Percentiles rank a stretch among this genome's conserved stretches.
These are phyloP conservation scores for Spialia ferax DNA, from an alignment of 2,888 invertebrate species.

Conservation along the genomic window DNA sequence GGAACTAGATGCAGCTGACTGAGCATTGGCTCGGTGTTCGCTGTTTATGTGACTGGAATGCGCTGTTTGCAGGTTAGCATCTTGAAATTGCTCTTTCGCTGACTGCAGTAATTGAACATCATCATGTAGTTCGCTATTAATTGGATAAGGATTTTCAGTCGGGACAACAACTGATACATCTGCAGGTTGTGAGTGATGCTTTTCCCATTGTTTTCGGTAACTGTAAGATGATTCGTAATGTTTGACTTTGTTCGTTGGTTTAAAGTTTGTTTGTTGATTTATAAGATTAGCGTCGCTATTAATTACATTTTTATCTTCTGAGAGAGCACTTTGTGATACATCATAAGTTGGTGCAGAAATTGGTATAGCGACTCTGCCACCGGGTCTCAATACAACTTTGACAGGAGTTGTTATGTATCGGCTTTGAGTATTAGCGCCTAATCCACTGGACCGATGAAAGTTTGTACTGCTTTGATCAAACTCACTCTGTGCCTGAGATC, in stretches of 20 bases:
- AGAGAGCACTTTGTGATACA: slow-evolving; percentile 48
- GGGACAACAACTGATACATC: slow-evolving; percentile 53
- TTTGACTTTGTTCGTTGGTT: slow-evolving; percentile 57
- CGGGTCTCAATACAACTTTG: slow-evolving; percentile 68
- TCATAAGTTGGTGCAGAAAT: slow-evolving; percentile 58
- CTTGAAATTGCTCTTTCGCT: slow-evolving; percentile 50
- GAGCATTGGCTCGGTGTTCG: slow-evolving; percentile 54
- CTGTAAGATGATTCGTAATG: slow-evolving; percentile 76
- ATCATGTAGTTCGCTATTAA: slow-evolving; percentile 68
- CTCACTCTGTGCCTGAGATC: slow-evolving; percentile 54
- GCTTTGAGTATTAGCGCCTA: slow-evolving; percentile 54
- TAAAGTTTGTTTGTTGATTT: slow-evolving; percentile 37
- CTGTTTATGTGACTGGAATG: slow-evolving; percentile 47
- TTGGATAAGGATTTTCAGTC: slow-evolving; percentile 59
- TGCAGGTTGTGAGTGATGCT: slow-evolving; percentile 65
- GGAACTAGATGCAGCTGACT: slow-evolving; percentile 58
- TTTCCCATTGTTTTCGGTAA: slow-evolving; percentile 80
- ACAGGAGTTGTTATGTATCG: slow-evolving; percentile 63
- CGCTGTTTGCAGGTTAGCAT: slow-evolving; percentile 35
- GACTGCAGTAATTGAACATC: slow-evolving; percentile 55
- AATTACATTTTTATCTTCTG: slow-evolving; percentile 59
- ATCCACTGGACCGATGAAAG: slow-evolving; percentile 50
- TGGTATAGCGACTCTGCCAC: slow-evolving; percentile 66
- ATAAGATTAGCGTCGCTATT: slow-evolving; percentile 64
- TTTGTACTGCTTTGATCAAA: slow-evolving; percentile 53